A percentile compares a stretch with the other conserved stretches of the same genome.
Evolutionary conservation across 1,140 invertebrate species (phyloP).

Genomic region (Phocides pigmalion): DNA sequence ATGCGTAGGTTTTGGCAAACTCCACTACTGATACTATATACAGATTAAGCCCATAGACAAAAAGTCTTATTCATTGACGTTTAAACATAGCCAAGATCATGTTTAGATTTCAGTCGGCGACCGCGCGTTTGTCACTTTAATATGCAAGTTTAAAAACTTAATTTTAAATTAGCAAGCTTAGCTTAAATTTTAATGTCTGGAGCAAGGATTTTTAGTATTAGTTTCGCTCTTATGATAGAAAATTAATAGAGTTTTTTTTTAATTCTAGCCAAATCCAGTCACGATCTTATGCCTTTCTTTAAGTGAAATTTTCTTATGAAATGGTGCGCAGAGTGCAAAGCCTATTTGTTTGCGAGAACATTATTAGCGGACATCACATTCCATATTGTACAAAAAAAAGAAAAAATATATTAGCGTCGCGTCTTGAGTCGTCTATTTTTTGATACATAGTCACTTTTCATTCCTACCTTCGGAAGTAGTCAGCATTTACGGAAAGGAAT

Average conservation of each 20-base stretch:
- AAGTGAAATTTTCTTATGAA: conserved; percentile 42
- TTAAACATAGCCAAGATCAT: too few relatives aligned
- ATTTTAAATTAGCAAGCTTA: conserved; percentile 21
- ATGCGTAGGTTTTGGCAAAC: too few relatives aligned
- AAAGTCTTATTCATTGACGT: too few relatives aligned
- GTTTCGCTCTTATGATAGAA: conserved; percentile 2
- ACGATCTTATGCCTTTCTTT: conserved; percentile 23
- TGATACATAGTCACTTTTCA: conserved; percentile 32
- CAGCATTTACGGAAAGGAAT: conserved; percentile 49
- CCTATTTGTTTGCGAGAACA: conserved; percentile 45
- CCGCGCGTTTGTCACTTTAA: neutral
- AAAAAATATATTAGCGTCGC: conserved; percentile 25
- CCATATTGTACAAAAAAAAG: conserved; percentile 65
- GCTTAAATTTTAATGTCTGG: conserved; percentile 13
- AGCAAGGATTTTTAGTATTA: conserved; percentile 17
- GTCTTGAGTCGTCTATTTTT: conserved; percentile 35
- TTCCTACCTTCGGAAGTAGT: conserved; percentile 51
- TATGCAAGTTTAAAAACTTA: conserved; percentile 6
- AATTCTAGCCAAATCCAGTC: conserved; percentile 13
- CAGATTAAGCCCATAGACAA: neutral
- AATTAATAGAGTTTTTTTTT: conserved; percentile 14
- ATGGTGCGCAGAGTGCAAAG: conserved; percentile 45
- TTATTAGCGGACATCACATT: conserved; percentile 67
- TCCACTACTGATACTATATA: too few relatives aligned
- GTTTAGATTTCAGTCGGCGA: too few relatives aligned